Base-by-base conservation (phyloP, 2,113 vertebrate species). In the Ceratotherium simum region DNA sequence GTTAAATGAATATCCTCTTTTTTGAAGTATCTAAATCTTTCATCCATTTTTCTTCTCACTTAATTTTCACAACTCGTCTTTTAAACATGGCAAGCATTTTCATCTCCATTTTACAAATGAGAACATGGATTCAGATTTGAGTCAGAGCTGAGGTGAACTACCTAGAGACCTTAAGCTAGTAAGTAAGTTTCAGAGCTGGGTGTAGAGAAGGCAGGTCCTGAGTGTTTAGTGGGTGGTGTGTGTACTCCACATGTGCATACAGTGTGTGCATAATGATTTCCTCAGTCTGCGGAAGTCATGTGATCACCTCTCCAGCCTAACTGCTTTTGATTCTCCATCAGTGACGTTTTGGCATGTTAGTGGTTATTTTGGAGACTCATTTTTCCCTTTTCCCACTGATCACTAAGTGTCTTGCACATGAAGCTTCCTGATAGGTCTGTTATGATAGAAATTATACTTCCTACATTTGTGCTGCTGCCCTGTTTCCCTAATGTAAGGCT, bases 51-150 rank as follows among this genome's bases (percentile, higher is more conserved):
- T 60, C 20, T 75, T 69, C 81, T 70, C n/a, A n/a, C 5, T 79
- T 92, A 86, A 46, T 90, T 97, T 87, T 91, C 20, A 78, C 51
- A 82, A 81, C 60, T 88, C 4, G 23, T 69, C 29, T 89, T 89
- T 79, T 42, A 84, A 91, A 64, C 21, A 21, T 33, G 46, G 31
- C 16, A 79, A 2, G 25, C 48, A 84, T 94, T n/a, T 72, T 58
- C 33, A 84, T 95, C 31, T 92, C 29, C 36, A 39, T 87, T 92
- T 89, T 88, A 70, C 69, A 76, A 33, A 51, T 86, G 86, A 95
- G 58, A 91, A 80, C 65, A 23, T 80, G 23, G 11, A 80, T 97
- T 93, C 27, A 33, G 11, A 36, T 81, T 86, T 69, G 65, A 93
- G 17, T 91, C 23, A 72, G 27, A 72, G 42, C n/a, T 64, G 62